These are phyloP conservation scores for Micronisus gabar DNA, from an alignment of 2,113 vertebrate species.

Conservation along the genomic window DNA sequence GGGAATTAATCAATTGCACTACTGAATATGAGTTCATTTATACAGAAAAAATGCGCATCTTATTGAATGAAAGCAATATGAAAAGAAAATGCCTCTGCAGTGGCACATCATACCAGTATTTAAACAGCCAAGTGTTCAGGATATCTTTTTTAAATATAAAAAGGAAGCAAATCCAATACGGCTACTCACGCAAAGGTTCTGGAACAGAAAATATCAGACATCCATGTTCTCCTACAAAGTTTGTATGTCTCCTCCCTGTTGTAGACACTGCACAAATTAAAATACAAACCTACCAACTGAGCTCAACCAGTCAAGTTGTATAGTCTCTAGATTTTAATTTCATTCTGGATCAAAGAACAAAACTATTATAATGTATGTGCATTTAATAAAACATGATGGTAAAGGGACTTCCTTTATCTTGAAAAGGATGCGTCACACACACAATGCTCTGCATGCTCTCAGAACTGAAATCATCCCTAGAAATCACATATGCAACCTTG, in stretches of 20 bases:
- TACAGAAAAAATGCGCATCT: slow-evolving; percentile 49
- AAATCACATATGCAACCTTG: background rate
- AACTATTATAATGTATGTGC: background rate
- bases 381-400: background rate
- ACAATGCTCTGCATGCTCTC: background rate
- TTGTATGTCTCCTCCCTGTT: background rate
- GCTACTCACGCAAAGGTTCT: background rate
- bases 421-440: background rate
- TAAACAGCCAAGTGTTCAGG: background rate
- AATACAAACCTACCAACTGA: background rate
- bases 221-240: background rate
- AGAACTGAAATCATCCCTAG: background rate
- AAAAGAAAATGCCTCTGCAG: slow-evolving; percentile 44
- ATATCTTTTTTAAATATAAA: background rate
- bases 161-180: background rate
- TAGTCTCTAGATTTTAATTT: background rate
- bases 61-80: slow-evolving; percentile 49
- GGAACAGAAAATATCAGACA: background rate
- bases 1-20: slow-evolving; percentile 53
- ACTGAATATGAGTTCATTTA: slow-evolving; percentile 58
- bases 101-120: background rate
- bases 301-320: background rate
- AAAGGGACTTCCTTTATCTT: background rate
- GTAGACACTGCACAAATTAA: background rate
- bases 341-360: background rate